Evolutionary conservation across 2,113 vertebrate genomes (phyloP).

Genomic region (Oostethus manadensis): DNA sequence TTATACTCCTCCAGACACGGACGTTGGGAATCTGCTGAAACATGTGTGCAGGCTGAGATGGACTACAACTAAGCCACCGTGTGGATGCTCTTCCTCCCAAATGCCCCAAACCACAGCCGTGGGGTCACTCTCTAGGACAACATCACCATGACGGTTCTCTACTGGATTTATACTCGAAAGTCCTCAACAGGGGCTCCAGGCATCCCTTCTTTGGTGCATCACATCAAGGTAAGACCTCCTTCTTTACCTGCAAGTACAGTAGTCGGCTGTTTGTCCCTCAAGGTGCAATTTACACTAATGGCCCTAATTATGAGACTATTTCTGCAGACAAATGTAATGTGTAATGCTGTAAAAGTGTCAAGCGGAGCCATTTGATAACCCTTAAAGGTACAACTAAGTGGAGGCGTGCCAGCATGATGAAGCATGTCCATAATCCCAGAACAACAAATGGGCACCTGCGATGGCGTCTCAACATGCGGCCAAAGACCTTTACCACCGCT

Average conservation of each 20-base stretch:
- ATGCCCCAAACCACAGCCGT: too few relatives aligned
- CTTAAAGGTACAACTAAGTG: neutral
- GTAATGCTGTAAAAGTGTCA: neutral
- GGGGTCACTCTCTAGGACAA: neutral
- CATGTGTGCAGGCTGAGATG: too few relatives aligned
- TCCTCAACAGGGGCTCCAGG: too few relatives aligned
- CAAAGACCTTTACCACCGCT: neutral
- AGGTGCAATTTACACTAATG: neutral
- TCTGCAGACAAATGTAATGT: neutral
- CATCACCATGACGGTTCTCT: neutral
- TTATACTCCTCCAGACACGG: too few relatives aligned
- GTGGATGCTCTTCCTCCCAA: too few relatives aligned
- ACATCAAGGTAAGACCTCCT: neutral
- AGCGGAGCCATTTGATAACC: neutral
- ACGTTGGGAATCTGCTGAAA: too few relatives aligned
- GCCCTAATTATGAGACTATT: neutral
- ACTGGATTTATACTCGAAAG: neutral
- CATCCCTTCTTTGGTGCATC: neutral
- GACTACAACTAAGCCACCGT: too few relatives aligned
- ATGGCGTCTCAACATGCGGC: constrained; percentile 9
- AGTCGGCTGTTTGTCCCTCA: neutral
- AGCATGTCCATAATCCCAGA: constrained; percentile 5
- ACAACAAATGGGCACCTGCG: constrained; percentile 2
- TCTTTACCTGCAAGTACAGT: too few relatives aligned
- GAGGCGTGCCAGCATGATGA: neutral